These are phyloP conservation scores for Osmerus eperlanus DNA, from an alignment of 2,113 vertebrate genomes.

Conservation along the genomic window DNA sequence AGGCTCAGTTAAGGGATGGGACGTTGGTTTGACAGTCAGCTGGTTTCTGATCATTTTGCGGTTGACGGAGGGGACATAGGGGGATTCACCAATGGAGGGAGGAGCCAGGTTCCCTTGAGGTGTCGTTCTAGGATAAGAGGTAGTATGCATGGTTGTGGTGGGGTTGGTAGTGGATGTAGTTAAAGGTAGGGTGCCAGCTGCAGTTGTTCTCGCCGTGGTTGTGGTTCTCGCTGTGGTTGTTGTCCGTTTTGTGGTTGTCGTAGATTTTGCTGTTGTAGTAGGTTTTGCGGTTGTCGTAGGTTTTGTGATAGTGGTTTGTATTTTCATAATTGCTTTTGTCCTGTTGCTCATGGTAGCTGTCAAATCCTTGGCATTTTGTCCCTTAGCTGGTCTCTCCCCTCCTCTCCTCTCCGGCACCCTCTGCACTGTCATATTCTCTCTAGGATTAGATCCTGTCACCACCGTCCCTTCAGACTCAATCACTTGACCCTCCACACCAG, in stretches of 20 bases:
- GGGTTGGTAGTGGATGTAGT: background rate
- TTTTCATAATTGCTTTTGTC: slow-evolving; percentile 2
- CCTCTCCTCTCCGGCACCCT: slow-evolving; percentile 48
- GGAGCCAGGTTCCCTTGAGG: slow-evolving; percentile 20
- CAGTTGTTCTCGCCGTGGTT: slow-evolving; percentile 18
- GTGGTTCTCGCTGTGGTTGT: slow-evolving; percentile 27
- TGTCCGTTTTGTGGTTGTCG: background rate
- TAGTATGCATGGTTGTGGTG: background rate
- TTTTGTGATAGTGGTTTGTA: slow-evolving; percentile 15
- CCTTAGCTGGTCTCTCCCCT: slow-evolving; percentile 20
- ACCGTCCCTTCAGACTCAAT: slow-evolving; percentile 50
- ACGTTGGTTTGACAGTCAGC: background rate
- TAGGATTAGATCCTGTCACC: slow-evolving; percentile 35
- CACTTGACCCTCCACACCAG: slow-evolving; percentile 81
- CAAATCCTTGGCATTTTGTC: slow-evolving; percentile 7
- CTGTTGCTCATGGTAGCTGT: background rate
- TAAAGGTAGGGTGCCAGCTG: background rate
- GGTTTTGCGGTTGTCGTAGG: background rate
- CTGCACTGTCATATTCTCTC: slow-evolving; percentile 12
- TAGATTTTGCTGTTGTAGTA: background rate
- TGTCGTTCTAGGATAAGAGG: slow-evolving; percentile 44
- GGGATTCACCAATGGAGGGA: slow-evolving; percentile 35
- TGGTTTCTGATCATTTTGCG: slow-evolving; percentile 51
- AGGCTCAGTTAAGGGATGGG: slow-evolving; percentile 44
- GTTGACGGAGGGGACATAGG: slow-evolving; percentile 51